Base-by-base conservation (phyloP, 2,113 vertebrate species). In the Cyprinodon tularosa region DNA sequence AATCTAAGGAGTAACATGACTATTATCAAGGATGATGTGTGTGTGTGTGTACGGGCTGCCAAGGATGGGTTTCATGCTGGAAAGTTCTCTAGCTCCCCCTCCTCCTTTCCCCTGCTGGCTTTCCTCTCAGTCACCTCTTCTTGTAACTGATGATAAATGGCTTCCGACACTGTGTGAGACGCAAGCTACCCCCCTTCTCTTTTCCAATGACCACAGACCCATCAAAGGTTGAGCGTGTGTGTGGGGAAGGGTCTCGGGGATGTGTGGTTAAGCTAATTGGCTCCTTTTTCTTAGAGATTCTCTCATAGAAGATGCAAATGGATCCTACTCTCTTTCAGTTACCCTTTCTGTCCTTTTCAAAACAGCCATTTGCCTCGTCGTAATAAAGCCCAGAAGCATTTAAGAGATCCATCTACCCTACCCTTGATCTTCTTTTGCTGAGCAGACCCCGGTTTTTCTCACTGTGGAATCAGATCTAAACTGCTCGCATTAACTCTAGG, bases 261-360 rank as follows among this genome's bases (percentile, higher is more conserved):
- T 84, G 83, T 82, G 84, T 75, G 76, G 68, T 82, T 77, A 82
- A 76, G 87, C 87, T 93, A 93, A 93, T 92, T 93, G 90, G 80
- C 75, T 60, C 68, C 77, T 72, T 82, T 76, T 72, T 45, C 81
- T 71, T 77, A 90, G 70, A 78, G 83, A 92, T 89, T 88, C 85
- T 70, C 88, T 5, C 89, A 88, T 83, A 88, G 92, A 91, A 87
- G 91, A 90, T 82, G 92, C 93, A 92, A 93, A 93, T 86, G 88
- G 91, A 90, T 92, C 91, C 91, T 88, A 93, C 94, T 93, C 90
- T 93, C 87, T 91, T 91, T 91, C 90, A 92, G 93, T 93, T 93
- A 94, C 89, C 89, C 89, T 88, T 83, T 82, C 73, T 91, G 90
- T 91, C 88, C 84, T 90, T 86, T 86, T 89, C 83, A 86, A 80